Evolutionary conservation across 2,113 vertebrate species (phyloP).

Genomic region (Serinus canaria): DNA sequence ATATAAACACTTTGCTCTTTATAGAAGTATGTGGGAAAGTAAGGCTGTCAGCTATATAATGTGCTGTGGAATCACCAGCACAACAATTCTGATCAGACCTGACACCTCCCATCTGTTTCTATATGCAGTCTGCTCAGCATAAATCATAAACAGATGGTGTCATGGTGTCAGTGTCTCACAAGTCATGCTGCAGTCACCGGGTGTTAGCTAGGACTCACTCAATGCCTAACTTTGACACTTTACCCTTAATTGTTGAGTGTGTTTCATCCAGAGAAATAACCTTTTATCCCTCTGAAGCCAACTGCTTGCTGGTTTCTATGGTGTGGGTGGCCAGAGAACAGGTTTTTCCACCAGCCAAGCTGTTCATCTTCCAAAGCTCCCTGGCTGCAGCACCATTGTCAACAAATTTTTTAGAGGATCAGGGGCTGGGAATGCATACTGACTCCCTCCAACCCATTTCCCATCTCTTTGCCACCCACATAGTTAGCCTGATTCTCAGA

Average conservation of each 20-base stretch:
- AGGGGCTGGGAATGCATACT: conserved; percentile 9
- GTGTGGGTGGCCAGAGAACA: conserved; percentile 22
- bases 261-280: conserved; percentile 14
- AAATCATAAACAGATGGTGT: conserved; percentile 56
- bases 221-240: conserved; percentile 8
- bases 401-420: conserved; percentile 54
- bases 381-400: conserved; percentile 35
- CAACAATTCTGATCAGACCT: conserved; percentile 42
- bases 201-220: background rate
- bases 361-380: conserved; percentile 37
- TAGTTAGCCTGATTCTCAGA: conserved; percentile 11
- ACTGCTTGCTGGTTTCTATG: conserved; percentile 36
- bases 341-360: conserved; percentile 41
- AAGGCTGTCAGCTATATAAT: background rate
- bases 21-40: conserved; percentile 23
- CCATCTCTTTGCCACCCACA: conserved; percentile 48
- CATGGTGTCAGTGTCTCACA: conserved; percentile 35
- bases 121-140: conserved; percentile 48
- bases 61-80: background rate
- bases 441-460: conserved; percentile 46
- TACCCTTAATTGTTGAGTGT: background rate
- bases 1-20: conserved; percentile 12
- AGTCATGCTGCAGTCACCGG: conserved; percentile 18
- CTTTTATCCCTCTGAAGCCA: conserved; percentile 28
- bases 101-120: conserved; percentile 61